Conservation (phyloP, 2,113 vertebrate species). For the Orcinus orca region DNA sequence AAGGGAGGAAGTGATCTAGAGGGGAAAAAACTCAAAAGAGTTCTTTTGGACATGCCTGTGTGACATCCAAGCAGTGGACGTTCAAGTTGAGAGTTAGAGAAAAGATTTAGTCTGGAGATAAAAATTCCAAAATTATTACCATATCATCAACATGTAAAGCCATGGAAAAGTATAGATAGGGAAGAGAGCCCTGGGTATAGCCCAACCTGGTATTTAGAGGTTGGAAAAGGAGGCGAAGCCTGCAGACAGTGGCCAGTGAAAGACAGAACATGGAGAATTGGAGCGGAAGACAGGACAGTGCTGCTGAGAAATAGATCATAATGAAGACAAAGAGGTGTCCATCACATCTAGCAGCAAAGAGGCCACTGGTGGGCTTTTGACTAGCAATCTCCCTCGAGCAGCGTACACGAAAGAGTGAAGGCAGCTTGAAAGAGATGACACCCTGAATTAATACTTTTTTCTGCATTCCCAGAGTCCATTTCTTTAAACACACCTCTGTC, state of each 20-base stretch:
- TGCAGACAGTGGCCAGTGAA: neutral
- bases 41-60: neutral
- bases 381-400: neutral
- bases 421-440: neutral
- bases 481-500: neutral
- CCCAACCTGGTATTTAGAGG: neutral
- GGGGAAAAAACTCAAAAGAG: neutral
- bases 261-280: neutral
- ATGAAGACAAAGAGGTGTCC: neutral
- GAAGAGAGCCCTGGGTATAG: neutral
- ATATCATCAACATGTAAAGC: neutral
- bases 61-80: neutral
- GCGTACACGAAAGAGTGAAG: neutral
- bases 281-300: neutral
- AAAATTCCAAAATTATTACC: neutral
- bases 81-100: neutral
- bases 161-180: neutral
- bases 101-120: neutral
- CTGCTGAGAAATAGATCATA: neutral
- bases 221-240: neutral
- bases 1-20: neutral
- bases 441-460: neutral
- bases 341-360: neutral
- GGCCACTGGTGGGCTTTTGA: neutral
- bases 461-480: neutral